phyloP scores from a whole-genome alignment of 2,797 vertebrate species.

The Ptychadena robeensis region DNA sequence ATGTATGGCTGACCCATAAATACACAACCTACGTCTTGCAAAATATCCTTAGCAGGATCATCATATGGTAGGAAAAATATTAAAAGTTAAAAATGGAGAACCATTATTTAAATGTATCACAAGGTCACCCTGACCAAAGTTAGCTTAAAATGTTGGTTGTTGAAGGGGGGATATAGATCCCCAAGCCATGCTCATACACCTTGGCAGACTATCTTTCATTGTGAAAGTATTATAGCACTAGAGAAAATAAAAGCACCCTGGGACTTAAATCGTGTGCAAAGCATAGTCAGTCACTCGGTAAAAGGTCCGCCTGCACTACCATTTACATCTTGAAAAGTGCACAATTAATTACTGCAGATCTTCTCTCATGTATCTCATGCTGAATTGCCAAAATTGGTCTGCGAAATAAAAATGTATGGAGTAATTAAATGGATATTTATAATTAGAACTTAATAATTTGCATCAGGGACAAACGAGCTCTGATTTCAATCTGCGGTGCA shows the following conservation, averaged over 20 bases:
- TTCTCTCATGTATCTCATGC: constrained; percentile 71
- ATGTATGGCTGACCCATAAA: too few relatives aligned
- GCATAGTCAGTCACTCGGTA: constrained; percentile 25
- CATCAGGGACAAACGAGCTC: constrained; percentile 82
- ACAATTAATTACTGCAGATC: constrained; percentile 75
- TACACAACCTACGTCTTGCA: neutral
- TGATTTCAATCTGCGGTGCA: constrained; percentile 79
- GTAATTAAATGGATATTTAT: constrained; percentile 85
- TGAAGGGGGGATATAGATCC: neutral
- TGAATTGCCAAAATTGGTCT: constrained; percentile 76
- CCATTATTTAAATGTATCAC: constrained; percentile 3
- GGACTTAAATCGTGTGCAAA: constrained; percentile 40
- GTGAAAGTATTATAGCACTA: constrained; percentile 25
- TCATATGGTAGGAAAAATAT: neutral
- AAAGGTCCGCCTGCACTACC: constrained; percentile 51
- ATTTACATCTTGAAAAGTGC: constrained; percentile 74
- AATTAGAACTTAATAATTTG: constrained; percentile 86
- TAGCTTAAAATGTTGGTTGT: neutral
- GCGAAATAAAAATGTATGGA: constrained; percentile 78
- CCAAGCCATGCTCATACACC: neutral
- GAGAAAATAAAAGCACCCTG: constrained; percentile 20
- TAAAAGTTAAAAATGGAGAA: neutral
- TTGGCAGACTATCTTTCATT: constrained; percentile 13
- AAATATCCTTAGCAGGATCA: neutral
- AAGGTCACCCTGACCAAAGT: constrained; percentile 22